Evolutionary conservation across 2,888 invertebrate species (phyloP).

Genomic region (Matsumyia berberina): DNA sequence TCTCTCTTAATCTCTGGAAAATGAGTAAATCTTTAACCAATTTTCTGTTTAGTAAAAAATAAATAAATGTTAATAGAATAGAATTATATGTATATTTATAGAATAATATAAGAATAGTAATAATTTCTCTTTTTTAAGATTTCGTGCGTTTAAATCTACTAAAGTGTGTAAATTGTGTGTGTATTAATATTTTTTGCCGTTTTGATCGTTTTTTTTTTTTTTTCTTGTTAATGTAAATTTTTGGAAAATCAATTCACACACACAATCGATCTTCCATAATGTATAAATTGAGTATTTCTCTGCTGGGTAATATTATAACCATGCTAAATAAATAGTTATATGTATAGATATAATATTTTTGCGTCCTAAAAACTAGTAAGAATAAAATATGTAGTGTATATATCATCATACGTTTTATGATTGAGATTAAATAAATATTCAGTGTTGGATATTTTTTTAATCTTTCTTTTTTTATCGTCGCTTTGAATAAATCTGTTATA

Average conservation of each 20-base stretch:
- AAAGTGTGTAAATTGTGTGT: slow-evolving; percentile 37
- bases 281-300: slow-evolving; percentile 37
- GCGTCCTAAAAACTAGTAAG: slow-evolving; percentile 38
- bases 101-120: slow-evolving; percentile 40
- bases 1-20: slow-evolving; percentile 1
- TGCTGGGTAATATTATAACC: slow-evolving; percentile 54
- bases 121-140: slow-evolving; percentile 28
- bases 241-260: slow-evolving; percentile 57
- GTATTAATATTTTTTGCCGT: slow-evolving; percentile 48
- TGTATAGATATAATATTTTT: slow-evolving; percentile 25
- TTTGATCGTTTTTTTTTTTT: slow-evolving; percentile 13
- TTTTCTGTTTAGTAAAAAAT: slow-evolving; percentile 34
- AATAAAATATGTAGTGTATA: slow-evolving; percentile 25
- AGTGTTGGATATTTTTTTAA: slow-evolving; percentile 40
- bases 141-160: slow-evolving; percentile 66
- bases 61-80: slow-evolving; percentile 29
- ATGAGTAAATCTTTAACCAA: slow-evolving; percentile 32
- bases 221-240: not conserved
- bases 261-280: slow-evolving; percentile 42
- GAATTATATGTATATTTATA: slow-evolving; percentile 35
- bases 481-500: slow-evolving; percentile 31
- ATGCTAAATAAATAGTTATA: slow-evolving; percentile 44
- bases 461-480: slow-evolving; percentile 25
- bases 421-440: slow-evolving; percentile 42
- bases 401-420: too few relatives aligned